Evolutionary conservation across 2,888 invertebrate species (phyloP).

Genomic region (Pecten maximus): DNA sequence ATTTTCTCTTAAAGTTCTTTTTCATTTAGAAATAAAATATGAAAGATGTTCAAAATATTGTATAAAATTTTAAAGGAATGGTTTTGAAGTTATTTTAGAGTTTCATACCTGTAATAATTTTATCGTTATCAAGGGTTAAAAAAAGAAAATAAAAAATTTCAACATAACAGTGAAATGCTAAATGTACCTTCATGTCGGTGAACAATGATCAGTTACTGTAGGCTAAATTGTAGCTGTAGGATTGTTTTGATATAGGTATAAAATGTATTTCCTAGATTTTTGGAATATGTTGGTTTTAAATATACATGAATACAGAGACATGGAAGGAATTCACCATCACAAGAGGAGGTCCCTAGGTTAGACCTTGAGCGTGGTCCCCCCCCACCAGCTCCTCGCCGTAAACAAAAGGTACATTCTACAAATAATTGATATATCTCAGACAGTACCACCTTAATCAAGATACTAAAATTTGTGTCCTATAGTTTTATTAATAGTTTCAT

Average conservation of each 20-base stretch:
- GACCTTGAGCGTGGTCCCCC: not conserved
- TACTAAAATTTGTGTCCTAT: too few relatives aligned
- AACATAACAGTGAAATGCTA: too few relatives aligned
- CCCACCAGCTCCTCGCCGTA: not conserved
- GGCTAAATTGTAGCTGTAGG: not conserved
- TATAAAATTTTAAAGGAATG: not conserved
- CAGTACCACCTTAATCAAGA: too few relatives aligned
- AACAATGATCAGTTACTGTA: not conserved
- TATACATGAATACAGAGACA: conserved; percentile 9
- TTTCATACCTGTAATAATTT: not conserved
- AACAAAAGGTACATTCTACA: not conserved
- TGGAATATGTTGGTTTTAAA: not conserved
- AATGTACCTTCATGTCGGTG: not conserved
- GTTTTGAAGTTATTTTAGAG: not conserved
- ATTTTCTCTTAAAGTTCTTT: not conserved
- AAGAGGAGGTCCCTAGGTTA: not conserved
- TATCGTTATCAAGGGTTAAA: not conserved
- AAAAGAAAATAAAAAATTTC: not conserved
- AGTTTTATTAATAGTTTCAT: too few relatives aligned
- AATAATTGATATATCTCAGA: too few relatives aligned
- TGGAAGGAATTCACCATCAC: not conserved
- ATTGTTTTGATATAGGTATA: not conserved
- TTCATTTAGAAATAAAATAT: not conserved
- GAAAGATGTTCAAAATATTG: not conserved
- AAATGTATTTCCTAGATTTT: not conserved